Base-by-base conservation (phyloP, 2,113 vertebrate genomes). In the Dissostichus mawsoni region DNA sequence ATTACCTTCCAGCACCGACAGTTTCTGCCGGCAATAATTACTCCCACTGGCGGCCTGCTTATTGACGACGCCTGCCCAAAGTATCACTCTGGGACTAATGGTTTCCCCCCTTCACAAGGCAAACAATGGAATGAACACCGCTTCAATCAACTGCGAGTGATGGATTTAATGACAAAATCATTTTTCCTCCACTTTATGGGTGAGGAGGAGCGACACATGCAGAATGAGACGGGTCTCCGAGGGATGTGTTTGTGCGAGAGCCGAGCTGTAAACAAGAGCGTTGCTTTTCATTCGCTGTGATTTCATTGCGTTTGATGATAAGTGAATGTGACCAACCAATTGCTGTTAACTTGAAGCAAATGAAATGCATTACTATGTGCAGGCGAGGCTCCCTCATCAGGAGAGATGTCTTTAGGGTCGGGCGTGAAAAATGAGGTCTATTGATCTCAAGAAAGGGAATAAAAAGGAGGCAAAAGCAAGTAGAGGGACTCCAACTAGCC, bases 161-260 rank as follows among this genome's bases (percentile, higher is more conserved):
- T 93, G 78, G 89, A 94, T 94, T 92, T 92, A 90, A 93, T 90
- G 91, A 90, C 91, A 90, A 89, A 92, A 88, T 87, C 68, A 88
- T 92, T 94, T 88, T 85, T 80, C 80, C 78, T 86, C 64, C 18
- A 14, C 78, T 86, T 80, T 89, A 91, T 83, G 48, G 82, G 69
- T 2, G 36, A 74, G 61, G 74, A 74, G 86, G 87, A 81, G 81
- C 52, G 53, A 82, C 82, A 76, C 83, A 76, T 84, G 77, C 85
- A 86, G 76, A 92, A 87, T 80, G 64, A 71, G 64, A 77, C 69
- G 8, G 44, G 75, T 85, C 88, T 84, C 86, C 0, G 58, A 83
- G 82, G 87, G 84, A 66, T 16, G 56, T 62, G 77, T 71, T 68
- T 48, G 47, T 41, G 68, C 1, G 10, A 17, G 74, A 59, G 67